A percentile compares a stretch with the other conserved stretches of the same genome.
phyloP scores from a whole-genome alignment of 2,113 vertebrate species.

The Alouatta palliata region DNA sequence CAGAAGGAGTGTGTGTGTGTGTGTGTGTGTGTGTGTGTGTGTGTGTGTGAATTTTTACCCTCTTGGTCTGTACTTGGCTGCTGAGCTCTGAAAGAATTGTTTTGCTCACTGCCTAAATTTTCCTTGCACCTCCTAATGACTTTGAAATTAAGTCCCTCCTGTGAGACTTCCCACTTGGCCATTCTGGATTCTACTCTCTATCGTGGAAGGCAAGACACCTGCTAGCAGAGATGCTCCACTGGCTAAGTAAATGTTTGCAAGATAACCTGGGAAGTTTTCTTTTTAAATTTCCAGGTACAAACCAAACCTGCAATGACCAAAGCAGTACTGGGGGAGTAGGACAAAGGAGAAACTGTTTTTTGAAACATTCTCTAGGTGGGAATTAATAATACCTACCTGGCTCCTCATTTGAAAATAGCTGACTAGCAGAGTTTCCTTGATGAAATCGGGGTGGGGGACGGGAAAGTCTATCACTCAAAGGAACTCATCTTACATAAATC shows the following conservation, averaged over 20 bases:
- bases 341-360: not conserved
- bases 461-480: not conserved
- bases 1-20: not conserved
- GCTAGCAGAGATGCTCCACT: not conserved
- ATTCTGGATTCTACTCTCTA: not conserved
- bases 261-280: not conserved
- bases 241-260: not conserved
- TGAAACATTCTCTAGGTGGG: not conserved
- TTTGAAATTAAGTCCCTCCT: not conserved
- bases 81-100: not conserved
- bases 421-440: not conserved
- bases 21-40: too few species aligned
- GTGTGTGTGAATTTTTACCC: not conserved
- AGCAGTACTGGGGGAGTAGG: not conserved
- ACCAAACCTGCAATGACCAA: not conserved
- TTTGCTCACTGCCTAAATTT: not conserved
- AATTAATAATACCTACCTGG: not conserved
- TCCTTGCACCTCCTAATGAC: not conserved
- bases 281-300: not conserved
- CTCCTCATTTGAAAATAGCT: not conserved
- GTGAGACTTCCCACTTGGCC: not conserved
- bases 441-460: not conserved
- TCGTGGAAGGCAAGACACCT: not conserved
- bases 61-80: not conserved
- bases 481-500: not conserved